A percentile compares a stretch with the other conserved stretches of the same genome.
These are phyloP conservation scores for Beaufortia kweichowensis DNA, from an alignment of 2,113 vertebrate genomes.

Conservation along the genomic window DNA sequence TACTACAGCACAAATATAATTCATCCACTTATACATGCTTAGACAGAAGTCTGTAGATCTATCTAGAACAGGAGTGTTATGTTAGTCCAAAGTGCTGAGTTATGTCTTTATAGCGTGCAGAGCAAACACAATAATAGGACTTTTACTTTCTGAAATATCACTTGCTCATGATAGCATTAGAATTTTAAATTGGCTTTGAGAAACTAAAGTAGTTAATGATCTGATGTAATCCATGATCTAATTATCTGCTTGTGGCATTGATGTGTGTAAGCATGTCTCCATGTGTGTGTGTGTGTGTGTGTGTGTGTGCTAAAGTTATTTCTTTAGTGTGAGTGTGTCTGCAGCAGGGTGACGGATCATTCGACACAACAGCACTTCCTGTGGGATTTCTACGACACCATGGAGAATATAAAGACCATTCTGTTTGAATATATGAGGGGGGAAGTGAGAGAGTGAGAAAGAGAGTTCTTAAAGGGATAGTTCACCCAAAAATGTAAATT, in stretches of 20 bases:
- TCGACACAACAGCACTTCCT: constrained; percentile 10
- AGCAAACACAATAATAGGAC: neutral
- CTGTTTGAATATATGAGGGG: neutral
- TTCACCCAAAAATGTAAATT: no score
- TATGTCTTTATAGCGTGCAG: neutral
- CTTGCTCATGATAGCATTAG: neutral
- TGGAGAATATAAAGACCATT: constrained; percentile 13
- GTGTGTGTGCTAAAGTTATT: neutral
- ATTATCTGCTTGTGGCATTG: constrained; percentile 47
- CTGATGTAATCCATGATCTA: neutral
- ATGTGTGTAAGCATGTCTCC: no score
- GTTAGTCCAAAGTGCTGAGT: constrained; percentile 7
- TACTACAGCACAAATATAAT: neutral
- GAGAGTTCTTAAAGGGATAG: no score
- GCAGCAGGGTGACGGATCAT: neutral
- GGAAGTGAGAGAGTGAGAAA: neutral
- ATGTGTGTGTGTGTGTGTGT: constrained; percentile 24
- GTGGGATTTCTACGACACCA: constrained; percentile 13
- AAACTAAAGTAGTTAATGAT: constrained; percentile 18
- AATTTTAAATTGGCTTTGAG: constrained; percentile 8
- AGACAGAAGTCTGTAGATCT: neutral
- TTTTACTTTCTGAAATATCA: neutral
- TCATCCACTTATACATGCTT: neutral
- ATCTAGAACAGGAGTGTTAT: neutral
- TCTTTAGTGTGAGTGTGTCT: constrained; percentile 6